Evolutionary conservation across 2,797 vertebrate genomes (phyloP).

Genomic region (Psittacula echo): DNA sequence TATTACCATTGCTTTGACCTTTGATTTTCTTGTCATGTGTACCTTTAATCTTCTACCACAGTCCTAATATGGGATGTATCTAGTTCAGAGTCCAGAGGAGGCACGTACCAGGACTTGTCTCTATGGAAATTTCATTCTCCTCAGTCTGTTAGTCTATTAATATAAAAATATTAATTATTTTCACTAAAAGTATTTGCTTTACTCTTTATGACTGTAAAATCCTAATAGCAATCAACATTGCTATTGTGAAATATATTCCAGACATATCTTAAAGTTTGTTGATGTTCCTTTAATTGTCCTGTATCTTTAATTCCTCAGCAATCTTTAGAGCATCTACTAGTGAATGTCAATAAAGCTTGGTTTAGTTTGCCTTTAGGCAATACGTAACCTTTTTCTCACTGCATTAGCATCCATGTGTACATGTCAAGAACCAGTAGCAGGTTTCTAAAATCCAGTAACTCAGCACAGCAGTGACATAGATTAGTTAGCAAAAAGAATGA

Average conservation of each 20-base stretch:
- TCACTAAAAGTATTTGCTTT: not conserved
- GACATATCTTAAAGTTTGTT: not conserved
- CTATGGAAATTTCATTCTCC: not conserved
- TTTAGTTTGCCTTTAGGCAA: slow-evolving; percentile 46
- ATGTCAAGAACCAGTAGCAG: not conserved
- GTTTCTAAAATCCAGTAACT: slow-evolving; percentile 36
- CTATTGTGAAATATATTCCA: not conserved
- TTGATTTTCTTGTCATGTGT: not conserved
- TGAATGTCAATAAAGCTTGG: slow-evolving; percentile 22
- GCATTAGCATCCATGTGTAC: not conserved
- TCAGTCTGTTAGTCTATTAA: not conserved
- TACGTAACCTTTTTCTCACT: slow-evolving; percentile 34
- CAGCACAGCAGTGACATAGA: slow-evolving; percentile 13
- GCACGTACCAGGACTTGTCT: not conserved
- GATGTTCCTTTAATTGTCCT: not conserved
- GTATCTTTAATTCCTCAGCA: slow-evolving; percentile 13
- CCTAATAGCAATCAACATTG: not conserved
- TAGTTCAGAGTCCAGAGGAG: not conserved
- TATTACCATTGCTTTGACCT: not conserved
- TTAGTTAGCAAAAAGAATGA: slow-evolving; percentile 43
- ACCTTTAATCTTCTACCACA: not conserved
- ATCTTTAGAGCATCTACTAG: not conserved
- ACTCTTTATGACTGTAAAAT: not conserved
- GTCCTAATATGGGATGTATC: not conserved
- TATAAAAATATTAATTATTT: not conserved